Conservation (phyloP, 2,797 vertebrate genomes). For the Hyperoplus immaculatus region DNA sequence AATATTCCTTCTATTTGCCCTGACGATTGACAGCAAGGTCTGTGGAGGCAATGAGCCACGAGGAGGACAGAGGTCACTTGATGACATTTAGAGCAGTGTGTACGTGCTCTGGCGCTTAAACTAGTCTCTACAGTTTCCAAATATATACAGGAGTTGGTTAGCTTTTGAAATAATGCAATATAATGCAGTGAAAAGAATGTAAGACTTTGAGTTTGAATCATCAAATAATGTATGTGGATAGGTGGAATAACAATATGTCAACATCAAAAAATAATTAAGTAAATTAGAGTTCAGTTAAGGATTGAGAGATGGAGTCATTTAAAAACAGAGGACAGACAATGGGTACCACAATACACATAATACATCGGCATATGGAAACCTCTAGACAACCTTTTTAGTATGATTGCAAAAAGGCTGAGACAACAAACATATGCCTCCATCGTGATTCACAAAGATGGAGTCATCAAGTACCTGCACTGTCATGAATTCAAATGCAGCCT, state of each 20-base stretch:
- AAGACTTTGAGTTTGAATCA: neutral
- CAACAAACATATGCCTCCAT: neutral
- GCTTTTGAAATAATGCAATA: neutral
- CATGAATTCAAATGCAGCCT: slow-evolving; percentile 8
- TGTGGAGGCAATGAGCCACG: slow-evolving; percentile 9
- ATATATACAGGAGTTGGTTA: neutral
- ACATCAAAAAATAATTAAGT: neutral
- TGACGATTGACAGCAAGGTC: neutral
- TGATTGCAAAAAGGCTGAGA: neutral
- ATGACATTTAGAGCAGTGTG: neutral
- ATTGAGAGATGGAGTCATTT: neutral
- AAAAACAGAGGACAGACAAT: neutral
- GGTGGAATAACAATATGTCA: neutral
- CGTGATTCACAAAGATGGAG: slow-evolving; percentile 3
- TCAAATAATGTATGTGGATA: neutral
- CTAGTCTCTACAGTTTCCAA: neutral
- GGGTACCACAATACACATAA: neutral
- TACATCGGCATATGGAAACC: neutral
- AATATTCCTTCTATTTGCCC: neutral
- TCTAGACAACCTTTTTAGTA: neutral
- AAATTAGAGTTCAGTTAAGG: neutral
- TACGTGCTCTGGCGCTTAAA: neutral
- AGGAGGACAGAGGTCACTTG: slow-evolving; percentile 8
- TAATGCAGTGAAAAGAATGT: neutral
- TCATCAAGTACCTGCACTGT: neutral